phyloP scores from a whole-genome alignment of 1,140 invertebrate species.

The Olivierus martensii region DNA sequence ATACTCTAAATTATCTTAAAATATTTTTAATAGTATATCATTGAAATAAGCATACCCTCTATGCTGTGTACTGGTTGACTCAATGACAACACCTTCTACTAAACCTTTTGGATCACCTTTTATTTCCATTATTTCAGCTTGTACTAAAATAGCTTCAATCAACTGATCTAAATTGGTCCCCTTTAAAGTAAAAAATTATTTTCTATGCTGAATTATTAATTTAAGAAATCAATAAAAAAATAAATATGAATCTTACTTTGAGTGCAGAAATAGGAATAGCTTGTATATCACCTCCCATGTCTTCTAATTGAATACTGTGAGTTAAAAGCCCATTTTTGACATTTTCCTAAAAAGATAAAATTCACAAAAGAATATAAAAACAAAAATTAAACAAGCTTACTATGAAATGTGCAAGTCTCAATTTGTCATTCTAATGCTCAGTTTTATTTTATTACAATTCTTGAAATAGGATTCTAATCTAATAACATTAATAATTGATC shows the following conservation, averaged over 20 bases:
- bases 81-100: slow-evolving; percentile 81
- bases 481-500: too few species aligned
- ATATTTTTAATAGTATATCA: too few species aligned
- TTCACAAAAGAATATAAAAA: too few species aligned
- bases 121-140: slow-evolving; percentile 80
- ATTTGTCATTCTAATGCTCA: too few species aligned
- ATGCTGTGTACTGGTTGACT: slow-evolving; percentile 57
- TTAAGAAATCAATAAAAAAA: background rate
- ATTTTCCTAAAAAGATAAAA: slow-evolving; percentile 49
- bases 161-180: slow-evolving; percentile 61
- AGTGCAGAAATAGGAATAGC: slow-evolving; percentile 83
- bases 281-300: slow-evolving; percentile 83
- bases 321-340: slow-evolving; percentile 55
- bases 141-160: slow-evolving; percentile 62
- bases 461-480: too few species aligned
- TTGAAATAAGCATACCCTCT: slow-evolving; percentile 41
- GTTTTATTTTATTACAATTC: too few species aligned
- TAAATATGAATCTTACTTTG: slow-evolving; percentile 21
- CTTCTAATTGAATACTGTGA: slow-evolving; percentile 70
- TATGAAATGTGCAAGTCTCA: too few species aligned
- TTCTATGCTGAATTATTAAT: too few species aligned
- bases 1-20: too few species aligned
- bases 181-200: slow-evolving; percentile 27
- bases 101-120: slow-evolving; percentile 57
- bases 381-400: too few species aligned